Percentiles rank a stretch among this genome's conserved stretches.
Conservation (phyloP, 2,888 invertebrate species). For the Cryptocheilus praepositus region DNA sequence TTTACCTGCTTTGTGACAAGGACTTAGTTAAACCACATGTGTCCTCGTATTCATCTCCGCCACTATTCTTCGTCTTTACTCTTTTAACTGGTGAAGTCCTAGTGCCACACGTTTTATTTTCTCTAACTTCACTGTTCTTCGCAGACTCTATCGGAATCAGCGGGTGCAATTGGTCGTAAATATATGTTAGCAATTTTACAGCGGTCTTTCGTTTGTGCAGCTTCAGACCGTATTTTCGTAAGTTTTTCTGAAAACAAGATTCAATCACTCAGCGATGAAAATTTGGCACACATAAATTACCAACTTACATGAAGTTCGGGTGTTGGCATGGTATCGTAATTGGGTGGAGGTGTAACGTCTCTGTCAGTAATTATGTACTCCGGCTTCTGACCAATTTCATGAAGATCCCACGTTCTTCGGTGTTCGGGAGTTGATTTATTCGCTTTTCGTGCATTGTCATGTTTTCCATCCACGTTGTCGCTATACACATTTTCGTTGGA, state of each 20-base stretch:
- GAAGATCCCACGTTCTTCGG: neutral
- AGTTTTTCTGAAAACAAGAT: slow-evolving; percentile 73
- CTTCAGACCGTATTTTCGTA: slow-evolving; percentile 77
- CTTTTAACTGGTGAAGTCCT: neutral
- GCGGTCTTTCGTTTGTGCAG: slow-evolving; percentile 76
- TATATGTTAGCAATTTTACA: slow-evolving; percentile 76
- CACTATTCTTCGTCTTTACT: slow-evolving; percentile 12
- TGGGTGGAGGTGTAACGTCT: slow-evolving; percentile 75
- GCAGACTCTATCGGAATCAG: slow-evolving; percentile 35
- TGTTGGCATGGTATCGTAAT: slow-evolving; percentile 76
- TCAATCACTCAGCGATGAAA: slow-evolving; percentile 15
- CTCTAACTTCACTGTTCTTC: neutral
- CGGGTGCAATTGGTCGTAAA: slow-evolving; percentile 78
- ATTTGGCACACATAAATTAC: neutral
- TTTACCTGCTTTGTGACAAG: slow-evolving; percentile 30
- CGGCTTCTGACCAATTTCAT: neutral
- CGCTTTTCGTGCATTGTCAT: neutral
- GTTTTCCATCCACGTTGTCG: neutral
- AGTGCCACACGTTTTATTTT: neutral
- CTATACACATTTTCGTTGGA: neutral
- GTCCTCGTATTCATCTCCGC: slow-evolving; percentile 31
- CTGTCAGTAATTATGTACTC: slow-evolving; percentile 16
- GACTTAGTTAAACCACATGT: slow-evolving; percentile 4
- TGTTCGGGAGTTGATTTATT: slow-evolving; percentile 16
- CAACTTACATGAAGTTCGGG: slow-evolving; percentile 76